Percentiles rank a stretch among this genome's conserved stretches.
These are phyloP conservation scores for Bufo gargarizans DNA, from an alignment of 2,113 vertebrate genomes.

Conservation along the genomic window DNA sequence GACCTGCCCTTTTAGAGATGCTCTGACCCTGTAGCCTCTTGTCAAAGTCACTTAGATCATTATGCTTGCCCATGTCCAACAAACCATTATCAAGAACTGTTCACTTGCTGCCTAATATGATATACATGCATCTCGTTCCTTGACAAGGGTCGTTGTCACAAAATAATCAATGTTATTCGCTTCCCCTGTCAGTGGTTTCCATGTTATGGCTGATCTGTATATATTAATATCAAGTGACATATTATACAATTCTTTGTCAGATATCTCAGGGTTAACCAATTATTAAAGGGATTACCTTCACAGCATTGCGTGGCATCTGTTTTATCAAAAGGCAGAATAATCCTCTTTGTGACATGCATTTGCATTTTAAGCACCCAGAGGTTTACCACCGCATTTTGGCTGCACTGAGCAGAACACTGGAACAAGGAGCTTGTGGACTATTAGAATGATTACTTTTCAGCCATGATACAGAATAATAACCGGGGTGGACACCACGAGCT, in stretches of 20 bases:
- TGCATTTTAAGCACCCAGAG: constrained; percentile 39
- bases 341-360: constrained; percentile 39
- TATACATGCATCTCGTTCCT: too few species aligned
- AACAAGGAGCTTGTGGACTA: not conserved
- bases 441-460: constrained; percentile 2
- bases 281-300: constrained; percentile 12
- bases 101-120: too few species aligned
- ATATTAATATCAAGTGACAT: not conserved
- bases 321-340: constrained; percentile 42
- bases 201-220: too few species aligned
- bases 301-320: constrained; percentile 36
- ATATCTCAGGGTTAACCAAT: not conserved
- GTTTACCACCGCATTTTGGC: constrained; percentile 21
- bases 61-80: too few species aligned
- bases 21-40: too few species aligned
- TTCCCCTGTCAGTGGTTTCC: too few species aligned
- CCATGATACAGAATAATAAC: not conserved
- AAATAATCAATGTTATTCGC: too few species aligned
- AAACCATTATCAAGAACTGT: too few species aligned
- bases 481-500: not conserved
- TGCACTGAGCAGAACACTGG: not conserved
- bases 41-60: too few species aligned
- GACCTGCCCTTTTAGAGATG: too few species aligned
- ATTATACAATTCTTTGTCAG: not conserved
- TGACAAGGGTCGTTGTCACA: too few species aligned